Percentiles rank a stretch among this genome's conserved stretches.
These are phyloP conservation scores for Eristalis arbustorum DNA, from an alignment of 2,888 invertebrate genomes.

Conservation along the genomic window DNA sequence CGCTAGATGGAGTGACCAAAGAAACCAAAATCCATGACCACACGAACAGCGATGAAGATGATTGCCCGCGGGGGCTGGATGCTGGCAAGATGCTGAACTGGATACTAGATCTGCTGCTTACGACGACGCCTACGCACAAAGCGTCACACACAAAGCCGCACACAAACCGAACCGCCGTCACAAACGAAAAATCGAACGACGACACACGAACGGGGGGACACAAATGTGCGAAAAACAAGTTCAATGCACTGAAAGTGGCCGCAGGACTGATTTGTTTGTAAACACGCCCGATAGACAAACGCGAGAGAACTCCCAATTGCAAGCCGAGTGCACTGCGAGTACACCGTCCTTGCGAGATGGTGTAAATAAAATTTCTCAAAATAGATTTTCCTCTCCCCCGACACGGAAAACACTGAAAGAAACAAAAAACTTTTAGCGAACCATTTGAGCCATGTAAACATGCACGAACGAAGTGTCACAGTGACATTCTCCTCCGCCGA, in stretches of 20 bases:
- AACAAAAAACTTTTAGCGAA: conserved; percentile 25
- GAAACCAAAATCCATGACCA: conserved; percentile 50
- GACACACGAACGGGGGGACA: neutral
- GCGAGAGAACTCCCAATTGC: neutral
- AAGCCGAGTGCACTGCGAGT: neutral
- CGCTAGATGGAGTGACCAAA: conserved; percentile 26
- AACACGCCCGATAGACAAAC: conserved; percentile 30
- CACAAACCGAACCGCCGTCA: conserved; percentile 3
- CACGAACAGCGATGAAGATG: conserved; percentile 17
- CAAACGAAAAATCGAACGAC: conserved; percentile 31
- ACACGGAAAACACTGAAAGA: neutral
- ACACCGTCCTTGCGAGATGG: conserved; percentile 10
- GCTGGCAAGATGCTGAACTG: too few species aligned
- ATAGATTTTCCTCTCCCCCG: conserved; percentile 17
- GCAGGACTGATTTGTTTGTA: conserved; percentile 52
- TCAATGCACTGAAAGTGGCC: conserved; percentile 50
- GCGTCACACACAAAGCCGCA: conserved; percentile 9
- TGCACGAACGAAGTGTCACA: conserved; percentile 38
- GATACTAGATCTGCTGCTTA: conserved; percentile 42
- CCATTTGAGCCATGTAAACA: conserved; percentile 52
- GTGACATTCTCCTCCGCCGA: neutral
- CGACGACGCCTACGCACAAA: conserved; percentile 54
- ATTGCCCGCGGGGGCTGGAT: conserved; percentile 53
- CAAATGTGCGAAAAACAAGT: conserved; percentile 24
- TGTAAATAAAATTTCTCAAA: conserved; percentile 48